Percentiles rank a stretch among this genome's conserved stretches.
These are phyloP conservation scores for Trichonephila clavipes DNA, from an alignment of 1,140 invertebrate genomes.

Conservation along the genomic window DNA sequence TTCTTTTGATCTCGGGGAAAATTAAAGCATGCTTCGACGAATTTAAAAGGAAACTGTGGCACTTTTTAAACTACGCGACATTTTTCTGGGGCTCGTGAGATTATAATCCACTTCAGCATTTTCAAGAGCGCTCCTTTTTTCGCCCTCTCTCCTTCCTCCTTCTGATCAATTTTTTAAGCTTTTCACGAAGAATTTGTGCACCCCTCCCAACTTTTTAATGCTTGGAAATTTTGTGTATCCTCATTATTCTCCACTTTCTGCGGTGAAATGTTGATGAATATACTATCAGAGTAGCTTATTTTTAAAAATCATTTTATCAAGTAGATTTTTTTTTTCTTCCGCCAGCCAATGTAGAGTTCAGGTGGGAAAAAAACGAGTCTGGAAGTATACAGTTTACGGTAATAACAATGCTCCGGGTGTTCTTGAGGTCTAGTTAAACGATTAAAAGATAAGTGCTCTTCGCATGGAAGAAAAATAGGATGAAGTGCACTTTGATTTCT, in stretches of 20 bases:
- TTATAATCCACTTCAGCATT: constrained; percentile 10
- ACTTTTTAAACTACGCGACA: constrained; percentile 8
- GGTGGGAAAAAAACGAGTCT: too few relatives aligned
- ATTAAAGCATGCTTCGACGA: constrained; percentile 24
- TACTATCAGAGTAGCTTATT: neutral
- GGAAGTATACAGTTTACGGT: too few relatives aligned
- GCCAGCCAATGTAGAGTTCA: too few relatives aligned
- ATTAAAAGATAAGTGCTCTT: too few relatives aligned
- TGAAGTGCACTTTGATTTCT: too few relatives aligned
- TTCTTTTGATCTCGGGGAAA: constrained; percentile 37
- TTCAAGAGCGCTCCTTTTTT: neutral
- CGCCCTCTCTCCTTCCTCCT: neutral
- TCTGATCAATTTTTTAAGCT: neutral
- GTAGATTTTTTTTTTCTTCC: too few relatives aligned
- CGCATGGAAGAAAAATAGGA: too few relatives aligned
- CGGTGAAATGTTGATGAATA: neutral
- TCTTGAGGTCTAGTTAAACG: too few relatives aligned
- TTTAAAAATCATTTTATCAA: too few relatives aligned
- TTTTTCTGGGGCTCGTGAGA: neutral
- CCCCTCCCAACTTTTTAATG: neutral
- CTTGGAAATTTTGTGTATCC: neutral
- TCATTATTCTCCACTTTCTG: neutral
- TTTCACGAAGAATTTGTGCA: neutral
- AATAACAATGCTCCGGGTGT: too few relatives aligned
- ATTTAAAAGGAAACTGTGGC: constrained; percentile 13